Percentiles rank a stretch among this genome's conserved stretches.
Evolutionary conservation across 2,888 invertebrate genomes (phyloP).

Genomic region (Scaptomyza parva): DNA sequence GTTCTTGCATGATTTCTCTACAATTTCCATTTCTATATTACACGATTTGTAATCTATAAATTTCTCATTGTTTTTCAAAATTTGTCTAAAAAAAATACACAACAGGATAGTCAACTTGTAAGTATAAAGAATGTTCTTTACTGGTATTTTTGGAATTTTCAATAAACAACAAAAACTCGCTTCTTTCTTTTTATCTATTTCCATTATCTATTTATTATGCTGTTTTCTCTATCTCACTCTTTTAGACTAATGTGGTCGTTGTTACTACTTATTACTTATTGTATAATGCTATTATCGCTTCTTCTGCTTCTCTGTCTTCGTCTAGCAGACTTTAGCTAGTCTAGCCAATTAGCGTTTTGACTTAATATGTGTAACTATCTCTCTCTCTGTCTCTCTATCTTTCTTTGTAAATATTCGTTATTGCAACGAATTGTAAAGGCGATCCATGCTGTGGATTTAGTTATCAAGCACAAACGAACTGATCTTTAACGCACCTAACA

Average conservation of each 20-base stretch:
- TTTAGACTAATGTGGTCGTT: slow-evolving; percentile 39
- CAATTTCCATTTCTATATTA: slow-evolving; percentile 54
- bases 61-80: slow-evolving; percentile 73
- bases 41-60: slow-evolving; percentile 73
- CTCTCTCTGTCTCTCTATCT: slow-evolving; percentile 8
- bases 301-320: slow-evolving; percentile 52
- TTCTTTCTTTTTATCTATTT: slow-evolving; percentile 60
- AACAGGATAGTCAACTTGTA: slow-evolving; percentile 82
- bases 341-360: slow-evolving; percentile 30
- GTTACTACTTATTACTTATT: slow-evolving; percentile 11
- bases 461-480: slow-evolving; percentile 21
- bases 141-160: slow-evolving; percentile 39
- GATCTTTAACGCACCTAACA: slow-evolving; percentile 5
- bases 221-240: slow-evolving; percentile 43
- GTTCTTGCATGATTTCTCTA: slow-evolving; percentile 27
- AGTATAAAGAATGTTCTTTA: slow-evolving; percentile 74
- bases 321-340: slow-evolving; percentile 55
- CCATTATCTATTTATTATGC: slow-evolving; percentile 31
- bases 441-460: slow-evolving; percentile 34
- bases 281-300: slow-evolving; percentile 38
- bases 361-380: slow-evolving; percentile 36
- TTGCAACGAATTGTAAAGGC: slow-evolving; percentile 29
- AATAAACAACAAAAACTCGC: slow-evolving; percentile 50
- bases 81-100: slow-evolving; percentile 53
- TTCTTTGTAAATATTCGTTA: slow-evolving; percentile 29